Evolutionary conservation across 2,113 vertebrate genomes (phyloP), one percentile per base, ranked within the genome.

Genomic region (Chloroceryle aenea): DNA sequence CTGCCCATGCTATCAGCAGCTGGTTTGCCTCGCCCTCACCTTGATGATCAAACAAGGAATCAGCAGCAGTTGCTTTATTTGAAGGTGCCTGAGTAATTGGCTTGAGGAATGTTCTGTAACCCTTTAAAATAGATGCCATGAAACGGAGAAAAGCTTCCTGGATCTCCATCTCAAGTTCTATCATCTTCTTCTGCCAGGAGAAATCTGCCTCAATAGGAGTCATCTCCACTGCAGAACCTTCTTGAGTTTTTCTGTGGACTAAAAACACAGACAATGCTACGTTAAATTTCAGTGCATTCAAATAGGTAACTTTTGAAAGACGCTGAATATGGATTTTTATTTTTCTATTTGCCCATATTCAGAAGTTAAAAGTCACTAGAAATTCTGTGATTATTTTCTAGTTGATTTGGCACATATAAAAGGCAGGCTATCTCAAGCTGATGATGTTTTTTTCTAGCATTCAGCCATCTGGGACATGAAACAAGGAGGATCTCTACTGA

Each of bases 121-220:
- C 99, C 96, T 99, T 99, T 94, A 99, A 98, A 97, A 99, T 98
- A 89, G 98, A 98, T 32, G 99, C 99, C 99, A 99, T 99, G 96
- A 99, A 99, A 84, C 98, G 99, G 8, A 99, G 98, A 97, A 99
- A 99, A 55, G 98, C 97, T 87, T 99, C 99, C 89, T 99, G 99
- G 96, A 99, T 99, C 95, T 99, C 99, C 99, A 99, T 99, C 97
- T 99, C 99, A 18, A 99, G 96, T 34, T 98, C 97, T 3, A 80
- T 99, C 98, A 98, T 99, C 97, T 99, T 99, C 95, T 99, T 99
- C 89, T 99, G 99, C 99, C 99, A 99, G 16, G 99, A 99, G 93
- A 99, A 99, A 95, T 99, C 99, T 32, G 99, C 99, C 93, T 99
- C 99, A 55, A 99, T 99, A 69, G 99, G 99, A n/a, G 99, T 99